phyloP scores from a whole-genome alignment of 2,113 vertebrate genomes.

The Cyprinodon brontotheroides region DNA sequence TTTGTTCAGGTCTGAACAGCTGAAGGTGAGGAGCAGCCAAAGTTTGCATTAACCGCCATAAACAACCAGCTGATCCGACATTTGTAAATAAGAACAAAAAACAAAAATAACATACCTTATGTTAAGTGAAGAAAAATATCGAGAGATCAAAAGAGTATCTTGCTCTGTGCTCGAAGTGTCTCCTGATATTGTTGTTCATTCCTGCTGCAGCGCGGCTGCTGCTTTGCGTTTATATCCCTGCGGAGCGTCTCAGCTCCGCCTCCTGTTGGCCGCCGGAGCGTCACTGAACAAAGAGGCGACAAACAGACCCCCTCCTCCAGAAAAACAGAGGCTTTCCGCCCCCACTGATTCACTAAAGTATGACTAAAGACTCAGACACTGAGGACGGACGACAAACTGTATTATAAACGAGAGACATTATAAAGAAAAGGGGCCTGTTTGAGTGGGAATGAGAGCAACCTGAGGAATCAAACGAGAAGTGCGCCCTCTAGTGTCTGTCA shows the following conservation, averaged over 20 bases:
- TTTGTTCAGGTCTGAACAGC: not conserved
- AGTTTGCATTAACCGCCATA: not conserved
- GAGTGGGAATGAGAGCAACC: not conserved
- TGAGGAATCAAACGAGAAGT: not conserved
- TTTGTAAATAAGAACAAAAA: no score
- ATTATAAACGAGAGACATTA: not conserved
- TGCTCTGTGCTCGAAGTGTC: not conserved
- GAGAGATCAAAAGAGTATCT: constrained; percentile 1
- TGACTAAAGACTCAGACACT: not conserved
- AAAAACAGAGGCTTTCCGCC: not conserved
- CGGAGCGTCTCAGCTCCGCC: not conserved
- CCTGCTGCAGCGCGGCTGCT: not conserved
- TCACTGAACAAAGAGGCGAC: not conserved
- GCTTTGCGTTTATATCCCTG: constrained; percentile 43
- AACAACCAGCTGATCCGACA: not conserved
- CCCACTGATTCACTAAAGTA: not conserved
- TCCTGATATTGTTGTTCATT: constrained; percentile 51
- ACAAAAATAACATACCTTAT: constrained; percentile 10
- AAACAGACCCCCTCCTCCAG: not conserved
- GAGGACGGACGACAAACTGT: not conserved
- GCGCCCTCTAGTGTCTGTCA: not conserved
- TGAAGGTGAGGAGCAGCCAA: not conserved
- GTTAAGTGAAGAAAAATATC: constrained; percentile 46
- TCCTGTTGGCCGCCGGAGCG: constrained; percentile 48
- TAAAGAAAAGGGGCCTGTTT: not conserved